Evolutionary conservation across 2,888 invertebrate genomes (phyloP).

Genomic region (Tortricodes alternella): DNA sequence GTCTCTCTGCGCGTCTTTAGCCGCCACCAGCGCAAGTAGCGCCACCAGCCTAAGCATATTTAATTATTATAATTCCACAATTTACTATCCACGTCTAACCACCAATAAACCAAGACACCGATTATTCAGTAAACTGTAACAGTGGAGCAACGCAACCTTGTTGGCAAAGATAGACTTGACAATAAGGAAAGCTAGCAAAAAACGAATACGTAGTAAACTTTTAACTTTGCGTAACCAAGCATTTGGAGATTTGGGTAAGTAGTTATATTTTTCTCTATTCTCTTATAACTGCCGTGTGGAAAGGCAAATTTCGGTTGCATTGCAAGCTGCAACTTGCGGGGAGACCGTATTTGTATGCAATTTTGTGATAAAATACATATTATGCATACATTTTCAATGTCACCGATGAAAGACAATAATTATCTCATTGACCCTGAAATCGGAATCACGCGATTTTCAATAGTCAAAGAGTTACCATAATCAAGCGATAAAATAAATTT

Average conservation of each 20-base stretch:
- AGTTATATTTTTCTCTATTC: no score
- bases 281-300: not conserved
- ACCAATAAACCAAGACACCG: slow-evolving; percentile 4
- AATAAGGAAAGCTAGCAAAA: slow-evolving; percentile 29
- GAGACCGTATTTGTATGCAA: no score
- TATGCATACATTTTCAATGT: no score
- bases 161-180: slow-evolving; percentile 1
- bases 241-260: no score
- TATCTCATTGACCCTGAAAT: no score
- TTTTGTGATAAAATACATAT: no score
- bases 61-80: not conserved
- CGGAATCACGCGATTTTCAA: no score
- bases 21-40: not conserved
- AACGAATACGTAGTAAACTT: slow-evolving; percentile 20
- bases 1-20: slow-evolving; percentile 11
- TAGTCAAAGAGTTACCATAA: no score
- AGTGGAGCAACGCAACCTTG: slow-evolving; percentile 25
- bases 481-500: no score
- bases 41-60: slow-evolving; percentile 7
- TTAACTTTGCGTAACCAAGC: slow-evolving; percentile 25
- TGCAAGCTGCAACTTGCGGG: no score
- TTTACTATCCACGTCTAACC: slow-evolving; percentile 12
- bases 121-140: slow-evolving; percentile 10
- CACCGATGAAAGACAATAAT: no score
- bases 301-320: not conserved